These are phyloP conservation scores for Calycopis cecrops DNA, from an alignment of 1,140 invertebrate genomes.

Conservation along the genomic window DNA sequence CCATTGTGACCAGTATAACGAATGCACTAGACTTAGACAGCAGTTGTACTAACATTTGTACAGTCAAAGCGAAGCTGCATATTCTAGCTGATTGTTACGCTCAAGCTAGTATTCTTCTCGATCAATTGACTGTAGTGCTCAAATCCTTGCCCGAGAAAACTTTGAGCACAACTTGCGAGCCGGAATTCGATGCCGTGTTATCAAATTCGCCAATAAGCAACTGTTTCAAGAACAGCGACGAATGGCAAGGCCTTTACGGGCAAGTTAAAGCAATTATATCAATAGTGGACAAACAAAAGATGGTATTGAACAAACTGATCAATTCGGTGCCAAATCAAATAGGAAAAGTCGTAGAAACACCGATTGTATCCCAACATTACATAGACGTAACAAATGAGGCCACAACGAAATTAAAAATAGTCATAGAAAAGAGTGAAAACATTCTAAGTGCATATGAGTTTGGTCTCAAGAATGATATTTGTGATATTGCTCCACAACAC, in stretches of 20 bases:
- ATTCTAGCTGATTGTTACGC: conserved; percentile 71
- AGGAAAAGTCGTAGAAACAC: conserved; percentile 31
- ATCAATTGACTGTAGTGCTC: conserved; percentile 77
- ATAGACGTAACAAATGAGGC: conserved; percentile 50
- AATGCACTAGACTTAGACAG: conserved; percentile 57
- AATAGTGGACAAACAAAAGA: conserved; percentile 63
- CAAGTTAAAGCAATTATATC: conserved; percentile 60
- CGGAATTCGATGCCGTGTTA: conserved; percentile 52
- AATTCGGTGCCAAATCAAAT: conserved; percentile 42
- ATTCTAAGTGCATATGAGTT: conserved; percentile 59
- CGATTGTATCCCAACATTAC: conserved; percentile 51
- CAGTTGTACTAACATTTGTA: conserved; percentile 38
- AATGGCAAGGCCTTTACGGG: conserved; percentile 68
- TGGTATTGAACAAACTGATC: conserved; percentile 51
- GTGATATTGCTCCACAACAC: conserved; percentile 38
- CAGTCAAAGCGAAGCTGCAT: conserved; percentile 37
- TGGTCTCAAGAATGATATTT: conserved; percentile 34
- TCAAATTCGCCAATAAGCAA: conserved; percentile 67
- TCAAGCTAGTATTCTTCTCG: conserved; percentile 69
- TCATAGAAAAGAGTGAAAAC: conserved; percentile 37
- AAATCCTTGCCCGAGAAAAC: conserved; percentile 76
- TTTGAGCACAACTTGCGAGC: conserved; percentile 36
- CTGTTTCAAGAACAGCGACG: conserved; percentile 68
- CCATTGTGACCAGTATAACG: conserved; percentile 55
- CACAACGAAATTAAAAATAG: conserved; percentile 45